Conservation (phyloP, 2,888 invertebrate species). For the Drosophila neoperkinsi region DNA sequence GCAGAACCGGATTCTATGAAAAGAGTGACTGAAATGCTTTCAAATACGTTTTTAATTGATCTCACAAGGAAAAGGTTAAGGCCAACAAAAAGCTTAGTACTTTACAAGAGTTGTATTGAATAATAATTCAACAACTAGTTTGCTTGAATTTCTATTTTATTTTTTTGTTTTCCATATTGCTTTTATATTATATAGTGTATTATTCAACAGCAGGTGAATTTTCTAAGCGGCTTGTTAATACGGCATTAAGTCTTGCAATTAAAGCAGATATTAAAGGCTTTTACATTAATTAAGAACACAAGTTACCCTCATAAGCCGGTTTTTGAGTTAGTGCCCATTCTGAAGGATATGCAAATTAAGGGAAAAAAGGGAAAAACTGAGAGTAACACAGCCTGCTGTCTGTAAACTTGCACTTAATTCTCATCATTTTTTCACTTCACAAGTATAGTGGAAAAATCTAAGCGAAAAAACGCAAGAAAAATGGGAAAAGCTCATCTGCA, state of each 20-base stretch:
- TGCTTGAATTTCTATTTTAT: not conserved
- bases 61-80: not conserved
- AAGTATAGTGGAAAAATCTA: slow-evolving; percentile 33
- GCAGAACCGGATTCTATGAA: not conserved
- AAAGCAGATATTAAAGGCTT: slow-evolving; percentile 35
- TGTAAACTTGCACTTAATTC: slow-evolving; percentile 64
- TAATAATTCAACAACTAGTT: not conserved
- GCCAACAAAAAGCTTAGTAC: not conserved
- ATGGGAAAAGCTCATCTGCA: slow-evolving; percentile 62
- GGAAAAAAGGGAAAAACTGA: slow-evolving; percentile 1
- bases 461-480: slow-evolving; percentile 44
- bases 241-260: slow-evolving; percentile 18
- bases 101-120: not conserved
- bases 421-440: slow-evolving; percentile 59
- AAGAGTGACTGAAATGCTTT: not conserved
- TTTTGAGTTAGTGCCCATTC: slow-evolving; percentile 34
- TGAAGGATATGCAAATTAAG: slow-evolving; percentile 52
- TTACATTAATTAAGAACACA: slow-evolving; percentile 51
- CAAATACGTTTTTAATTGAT: not conserved
- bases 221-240: not conserved
- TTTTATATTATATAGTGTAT: too few relatives aligned
- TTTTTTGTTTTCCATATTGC: not conserved
- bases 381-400: slow-evolving; percentile 22
- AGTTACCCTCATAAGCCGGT: slow-evolving; percentile 46
- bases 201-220: not conserved